A percentile compares a stretch with the other conserved stretches of the same genome.
Conservation (phyloP, 2,113 vertebrate genomes). For the Columba janthina region DNA sequence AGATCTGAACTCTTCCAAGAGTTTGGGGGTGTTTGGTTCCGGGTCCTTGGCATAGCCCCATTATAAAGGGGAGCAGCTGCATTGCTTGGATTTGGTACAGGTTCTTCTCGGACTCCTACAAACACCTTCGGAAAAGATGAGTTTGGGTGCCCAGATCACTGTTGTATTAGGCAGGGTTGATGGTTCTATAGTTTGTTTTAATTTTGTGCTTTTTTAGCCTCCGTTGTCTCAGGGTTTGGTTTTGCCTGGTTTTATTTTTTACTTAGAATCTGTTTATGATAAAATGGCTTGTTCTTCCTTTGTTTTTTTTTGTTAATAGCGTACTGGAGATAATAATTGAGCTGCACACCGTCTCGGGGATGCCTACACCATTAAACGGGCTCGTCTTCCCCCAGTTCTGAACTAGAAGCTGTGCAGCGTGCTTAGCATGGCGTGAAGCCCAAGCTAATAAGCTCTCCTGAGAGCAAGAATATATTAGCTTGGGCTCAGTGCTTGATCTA, state of each 20-base stretch:
- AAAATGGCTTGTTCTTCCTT: background rate
- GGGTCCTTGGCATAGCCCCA: slow-evolving; percentile 22
- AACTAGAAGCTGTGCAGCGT: background rate
- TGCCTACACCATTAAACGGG: background rate
- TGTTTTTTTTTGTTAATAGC: background rate
- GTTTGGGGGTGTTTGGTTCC: slow-evolving; percentile 42
- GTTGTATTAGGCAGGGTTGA: background rate
- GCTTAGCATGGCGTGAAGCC: background rate
- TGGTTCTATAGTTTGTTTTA: background rate
- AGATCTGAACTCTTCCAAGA: slow-evolving; percentile 11
- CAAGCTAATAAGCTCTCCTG: background rate
- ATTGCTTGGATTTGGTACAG: slow-evolving; percentile 43
- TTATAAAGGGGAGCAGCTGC: slow-evolving; percentile 45
- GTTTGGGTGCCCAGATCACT: background rate
- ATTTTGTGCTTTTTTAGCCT: background rate
- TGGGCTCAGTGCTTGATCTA: background rate
- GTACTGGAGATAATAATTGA: background rate
- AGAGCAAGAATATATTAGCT: background rate
- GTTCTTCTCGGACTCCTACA: background rate
- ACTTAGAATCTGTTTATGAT: background rate
- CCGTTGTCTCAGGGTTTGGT: background rate
- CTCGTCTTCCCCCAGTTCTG: background rate
- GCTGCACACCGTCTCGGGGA: background rate
- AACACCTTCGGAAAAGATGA: background rate
- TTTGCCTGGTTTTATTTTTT: background rate